Evolutionary conservation across 2,888 invertebrate species (phyloP).

Genomic region (Marronus borbonicus): DNA sequence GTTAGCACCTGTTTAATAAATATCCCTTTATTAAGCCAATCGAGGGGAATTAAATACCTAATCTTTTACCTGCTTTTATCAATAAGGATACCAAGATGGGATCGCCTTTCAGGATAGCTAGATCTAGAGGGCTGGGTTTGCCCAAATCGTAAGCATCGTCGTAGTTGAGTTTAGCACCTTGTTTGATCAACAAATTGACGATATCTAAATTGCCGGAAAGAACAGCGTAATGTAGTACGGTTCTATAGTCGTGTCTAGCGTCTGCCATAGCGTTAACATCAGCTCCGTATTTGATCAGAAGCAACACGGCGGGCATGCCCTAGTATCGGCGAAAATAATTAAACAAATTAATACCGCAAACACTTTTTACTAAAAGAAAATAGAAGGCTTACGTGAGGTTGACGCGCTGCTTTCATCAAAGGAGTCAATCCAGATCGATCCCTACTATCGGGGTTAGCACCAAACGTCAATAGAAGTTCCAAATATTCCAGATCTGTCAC

Average conservation of each 20-base stretch:
- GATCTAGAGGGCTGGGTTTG: constrained; percentile 82
- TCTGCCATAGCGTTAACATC: constrained; percentile 90
- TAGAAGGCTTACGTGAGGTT: constrained; percentile 74
- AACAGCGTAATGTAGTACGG: constrained; percentile 91
- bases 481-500: constrained; percentile 87
- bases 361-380: background rate
- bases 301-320: constrained; percentile 83
- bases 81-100: constrained; percentile 80
- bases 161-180: constrained; percentile 84
- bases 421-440: constrained; percentile 92
- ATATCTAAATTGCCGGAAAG: constrained; percentile 82
- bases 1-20: constrained; percentile 76
- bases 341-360: background rate
- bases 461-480: constrained; percentile 86
- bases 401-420: constrained; percentile 90
- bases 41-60: background rate
- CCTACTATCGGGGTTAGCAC: constrained; percentile 89
- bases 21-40: background rate
- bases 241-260: constrained; percentile 88
- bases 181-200: constrained; percentile 86
- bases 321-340: constrained; percentile 64
- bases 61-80: constrained; percentile 76
- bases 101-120: constrained; percentile 89
- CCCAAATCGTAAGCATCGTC: constrained; percentile 75
- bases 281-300: constrained; percentile 86